Evolutionary conservation across 2,888 invertebrate genomes (phyloP).

Genomic region (Serrognathus titanus): DNA sequence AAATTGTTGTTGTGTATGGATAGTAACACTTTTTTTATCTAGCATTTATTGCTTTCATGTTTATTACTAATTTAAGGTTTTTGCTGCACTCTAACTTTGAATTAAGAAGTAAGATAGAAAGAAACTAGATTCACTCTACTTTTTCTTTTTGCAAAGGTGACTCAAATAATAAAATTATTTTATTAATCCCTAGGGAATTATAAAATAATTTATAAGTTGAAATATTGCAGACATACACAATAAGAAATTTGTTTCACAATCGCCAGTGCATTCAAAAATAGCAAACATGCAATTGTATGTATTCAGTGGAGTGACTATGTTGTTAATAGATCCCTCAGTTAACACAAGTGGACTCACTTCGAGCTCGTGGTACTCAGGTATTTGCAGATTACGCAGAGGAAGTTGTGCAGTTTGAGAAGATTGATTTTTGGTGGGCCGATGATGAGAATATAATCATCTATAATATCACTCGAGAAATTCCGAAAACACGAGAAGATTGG

Average conservation of each 20-base stretch:
- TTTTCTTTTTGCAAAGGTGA: too few species aligned
- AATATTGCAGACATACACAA: too few species aligned
- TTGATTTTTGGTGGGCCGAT: conserved; percentile 70
- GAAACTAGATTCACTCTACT: too few species aligned
- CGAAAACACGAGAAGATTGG: conserved; percentile 65
- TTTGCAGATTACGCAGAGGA: conserved; percentile 64
- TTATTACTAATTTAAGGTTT: too few species aligned
- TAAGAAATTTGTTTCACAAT: not conserved
- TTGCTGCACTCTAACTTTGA: too few species aligned
- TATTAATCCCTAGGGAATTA: too few species aligned
- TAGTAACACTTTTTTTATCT: too few species aligned
- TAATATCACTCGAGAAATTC: conserved; percentile 40
- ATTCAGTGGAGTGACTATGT: conserved; percentile 27
- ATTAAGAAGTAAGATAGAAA: too few species aligned
- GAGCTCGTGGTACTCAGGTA: conserved; percentile 51
- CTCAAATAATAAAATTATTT: too few species aligned
- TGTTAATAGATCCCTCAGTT: conserved; percentile 28
- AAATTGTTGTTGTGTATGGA: too few species aligned
- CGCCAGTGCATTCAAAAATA: not conserved
- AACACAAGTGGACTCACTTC: conserved; percentile 19
- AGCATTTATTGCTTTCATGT: too few species aligned
- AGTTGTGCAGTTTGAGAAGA: conserved; percentile 67
- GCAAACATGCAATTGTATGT: not conserved
- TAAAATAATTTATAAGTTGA: too few species aligned
- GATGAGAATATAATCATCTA: conserved; percentile 67